These are phyloP conservation scores for Anthophora plumipes DNA, from an alignment of 2,888 invertebrate genomes.

Conservation along the genomic window DNA sequence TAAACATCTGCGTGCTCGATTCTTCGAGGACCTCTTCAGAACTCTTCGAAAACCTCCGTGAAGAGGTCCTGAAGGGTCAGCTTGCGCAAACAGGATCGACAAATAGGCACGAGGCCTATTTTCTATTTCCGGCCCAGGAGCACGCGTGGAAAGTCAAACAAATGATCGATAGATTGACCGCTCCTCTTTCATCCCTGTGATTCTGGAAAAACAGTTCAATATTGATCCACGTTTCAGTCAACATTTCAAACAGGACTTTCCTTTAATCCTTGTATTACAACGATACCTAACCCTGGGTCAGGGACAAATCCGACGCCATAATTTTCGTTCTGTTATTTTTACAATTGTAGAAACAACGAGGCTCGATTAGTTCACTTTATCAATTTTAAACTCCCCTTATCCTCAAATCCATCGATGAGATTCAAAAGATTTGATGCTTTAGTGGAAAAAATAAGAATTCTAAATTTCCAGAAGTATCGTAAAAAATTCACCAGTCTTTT, in stretches of 20 bases:
- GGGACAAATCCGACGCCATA: not conserved
- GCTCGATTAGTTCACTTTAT: too few relatives aligned
- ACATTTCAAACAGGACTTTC: constrained; percentile 2
- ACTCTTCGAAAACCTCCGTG: constrained; percentile 57
- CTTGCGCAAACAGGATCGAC: constrained; percentile 70
- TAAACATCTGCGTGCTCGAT: constrained; percentile 78
- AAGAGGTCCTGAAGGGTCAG: constrained; percentile 73
- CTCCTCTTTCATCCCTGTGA: constrained; percentile 2
- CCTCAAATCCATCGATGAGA: too few relatives aligned
- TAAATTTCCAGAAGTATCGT: too few relatives aligned
- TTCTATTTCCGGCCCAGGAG: constrained; percentile 66
- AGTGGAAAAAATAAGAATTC: too few relatives aligned
- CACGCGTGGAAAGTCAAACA: constrained; percentile 55
- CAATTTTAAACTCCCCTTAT: too few relatives aligned
- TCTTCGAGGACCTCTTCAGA: constrained; percentile 65
- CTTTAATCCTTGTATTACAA: not conserved
- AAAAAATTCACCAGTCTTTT: not conserved
- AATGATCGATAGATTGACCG: constrained; percentile 61
- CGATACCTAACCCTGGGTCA: not conserved
- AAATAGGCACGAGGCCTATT: constrained; percentile 47
- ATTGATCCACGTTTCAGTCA: constrained; percentile 11
- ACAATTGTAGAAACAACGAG: too few relatives aligned
- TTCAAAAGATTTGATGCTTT: too few relatives aligned
- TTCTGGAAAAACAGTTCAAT: constrained; percentile 29
- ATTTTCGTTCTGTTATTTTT: too few relatives aligned